phyloP scores from a whole-genome alignment of 1,140 invertebrate genomes.

The Sitodiplosis mosellana region DNA sequence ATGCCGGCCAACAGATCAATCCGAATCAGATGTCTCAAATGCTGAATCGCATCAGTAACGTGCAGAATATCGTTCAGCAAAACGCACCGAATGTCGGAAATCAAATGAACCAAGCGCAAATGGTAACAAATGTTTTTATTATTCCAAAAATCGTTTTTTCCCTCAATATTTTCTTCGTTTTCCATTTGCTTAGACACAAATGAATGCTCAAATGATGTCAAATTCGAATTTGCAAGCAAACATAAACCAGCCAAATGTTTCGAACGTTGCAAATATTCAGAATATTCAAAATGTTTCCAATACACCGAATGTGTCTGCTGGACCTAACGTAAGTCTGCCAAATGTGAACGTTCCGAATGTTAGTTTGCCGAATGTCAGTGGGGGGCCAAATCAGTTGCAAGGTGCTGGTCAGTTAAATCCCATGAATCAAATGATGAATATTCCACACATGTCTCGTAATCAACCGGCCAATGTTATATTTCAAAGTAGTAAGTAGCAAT shows the following conservation, averaged over 20 bases:
- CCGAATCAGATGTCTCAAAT: background rate
- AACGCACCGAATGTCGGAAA: background rate
- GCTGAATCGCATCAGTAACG: background rate
- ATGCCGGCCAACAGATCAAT: no score
- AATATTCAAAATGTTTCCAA: background rate
- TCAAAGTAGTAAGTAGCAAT: no score
- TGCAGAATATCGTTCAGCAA: background rate
- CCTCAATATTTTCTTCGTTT: background rate
- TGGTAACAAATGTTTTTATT: no score
- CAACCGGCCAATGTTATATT: background rate
- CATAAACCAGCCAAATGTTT: background rate
- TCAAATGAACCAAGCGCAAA: no score
- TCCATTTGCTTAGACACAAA: background rate
- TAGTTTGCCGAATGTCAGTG: background rate
- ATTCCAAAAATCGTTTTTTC: background rate
- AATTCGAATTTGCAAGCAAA: background rate
- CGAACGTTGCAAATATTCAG: background rate
- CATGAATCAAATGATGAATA: conserved; percentile 16
- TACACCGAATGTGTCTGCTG: conserved; percentile 6
- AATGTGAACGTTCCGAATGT: conserved; percentile 2
- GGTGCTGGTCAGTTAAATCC: conserved; percentile 11
- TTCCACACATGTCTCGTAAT: conserved; percentile 11
- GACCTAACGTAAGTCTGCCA: conserved; percentile 9
- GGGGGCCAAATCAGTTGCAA: conserved; percentile 17
- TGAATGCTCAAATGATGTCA: background rate